These are phyloP conservation scores for Heloderma charlesbogerti DNA, from an alignment of 2,113 vertebrate genomes.

Conservation along the genomic window DNA sequence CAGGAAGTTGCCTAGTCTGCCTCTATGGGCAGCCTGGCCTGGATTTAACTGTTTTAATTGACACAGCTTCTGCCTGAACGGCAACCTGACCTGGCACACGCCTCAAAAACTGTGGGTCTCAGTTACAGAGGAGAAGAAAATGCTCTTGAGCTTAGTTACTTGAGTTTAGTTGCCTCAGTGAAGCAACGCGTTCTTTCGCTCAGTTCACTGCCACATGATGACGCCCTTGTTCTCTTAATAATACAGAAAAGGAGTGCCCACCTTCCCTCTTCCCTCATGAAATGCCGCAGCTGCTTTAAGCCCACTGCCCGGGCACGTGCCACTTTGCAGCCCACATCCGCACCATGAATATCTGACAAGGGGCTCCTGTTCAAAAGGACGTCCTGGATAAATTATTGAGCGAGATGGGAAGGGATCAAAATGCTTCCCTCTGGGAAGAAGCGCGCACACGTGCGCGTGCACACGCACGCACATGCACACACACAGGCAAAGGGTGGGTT, in stretches of 20 bases:
- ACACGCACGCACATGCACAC: neutral
- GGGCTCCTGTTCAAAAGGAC: conserved; percentile 14
- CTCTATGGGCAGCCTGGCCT: neutral
- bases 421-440: neutral
- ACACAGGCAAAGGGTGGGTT: neutral
- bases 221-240: neutral
- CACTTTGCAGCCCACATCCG: neutral
- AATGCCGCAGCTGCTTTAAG: neutral
- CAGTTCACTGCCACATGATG: too few species aligned
- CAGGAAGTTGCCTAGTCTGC: neutral
- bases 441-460: neutral
- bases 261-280: neutral
- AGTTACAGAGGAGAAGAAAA: too few species aligned
- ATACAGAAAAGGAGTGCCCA: neutral
- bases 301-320: neutral
- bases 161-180: neutral
- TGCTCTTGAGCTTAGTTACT: neutral
- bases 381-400: conserved; percentile 5
- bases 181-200: neutral
- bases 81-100: neutral
- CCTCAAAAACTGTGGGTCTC: neutral
- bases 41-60: neutral
- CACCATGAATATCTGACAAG: conserved; percentile 20
- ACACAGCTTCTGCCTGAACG: neutral
- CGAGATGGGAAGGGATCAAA: neutral